Percentiles rank a stretch among this genome's conserved stretches.
phyloP scores from a whole-genome alignment of 1,140 invertebrate species.

The Argopecten irradians region DNA sequence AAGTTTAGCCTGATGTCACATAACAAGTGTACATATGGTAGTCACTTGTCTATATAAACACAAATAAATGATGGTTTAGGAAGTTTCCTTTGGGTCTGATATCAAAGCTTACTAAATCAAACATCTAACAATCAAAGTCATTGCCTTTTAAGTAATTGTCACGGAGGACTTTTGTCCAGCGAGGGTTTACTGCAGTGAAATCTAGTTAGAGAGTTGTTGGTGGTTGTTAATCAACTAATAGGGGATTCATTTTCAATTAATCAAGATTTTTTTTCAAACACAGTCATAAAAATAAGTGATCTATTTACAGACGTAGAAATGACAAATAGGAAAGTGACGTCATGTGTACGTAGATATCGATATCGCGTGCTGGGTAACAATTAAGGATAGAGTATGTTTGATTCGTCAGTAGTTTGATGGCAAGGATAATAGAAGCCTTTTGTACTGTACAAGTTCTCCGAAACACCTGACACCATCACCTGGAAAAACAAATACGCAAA shows the following conservation, averaged over 20 bases:
- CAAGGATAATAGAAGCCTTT: not conserved
- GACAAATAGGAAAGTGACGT: not conserved
- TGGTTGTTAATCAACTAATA: not conserved
- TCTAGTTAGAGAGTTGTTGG: not conserved
- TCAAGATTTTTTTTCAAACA: not conserved
- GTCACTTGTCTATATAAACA: too few relatives aligned
- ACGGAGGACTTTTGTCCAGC: not conserved
- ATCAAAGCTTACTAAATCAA: too few relatives aligned
- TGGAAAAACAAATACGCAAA: not conserved
- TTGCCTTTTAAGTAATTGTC: too few relatives aligned
- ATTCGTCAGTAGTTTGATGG: conserved; percentile 16
- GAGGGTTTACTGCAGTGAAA: not conserved
- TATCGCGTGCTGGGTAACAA: not conserved
- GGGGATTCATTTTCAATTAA: not conserved
- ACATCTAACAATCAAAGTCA: too few relatives aligned
- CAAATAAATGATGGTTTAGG: too few relatives aligned
- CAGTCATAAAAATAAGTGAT: not conserved
- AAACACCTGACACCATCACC: not conserved
- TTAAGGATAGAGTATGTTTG: not conserved
- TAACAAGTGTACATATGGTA: too few relatives aligned
- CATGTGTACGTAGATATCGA: not conserved
- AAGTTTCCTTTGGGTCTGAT: too few relatives aligned
- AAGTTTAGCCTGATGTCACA: too few relatives aligned
- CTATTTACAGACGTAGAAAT: not conserved
- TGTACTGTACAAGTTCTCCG: not conserved